Evolutionary conservation across 1,140 invertebrate genomes (phyloP).

Genomic region (Orchesella cincta): DNA sequence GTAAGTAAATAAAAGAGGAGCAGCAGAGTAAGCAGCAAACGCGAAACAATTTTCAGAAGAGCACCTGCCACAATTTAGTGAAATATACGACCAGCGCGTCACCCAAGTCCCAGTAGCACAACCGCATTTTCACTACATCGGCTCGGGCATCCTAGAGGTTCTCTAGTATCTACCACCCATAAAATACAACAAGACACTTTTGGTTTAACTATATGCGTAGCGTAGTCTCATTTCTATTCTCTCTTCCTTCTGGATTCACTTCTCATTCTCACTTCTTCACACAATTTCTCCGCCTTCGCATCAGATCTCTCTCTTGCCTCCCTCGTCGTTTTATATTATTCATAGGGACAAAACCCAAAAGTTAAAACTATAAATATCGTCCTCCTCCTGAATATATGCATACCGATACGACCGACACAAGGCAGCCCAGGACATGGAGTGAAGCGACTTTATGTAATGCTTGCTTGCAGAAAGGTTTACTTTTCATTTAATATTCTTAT

Average conservation of each 20-base stretch:
- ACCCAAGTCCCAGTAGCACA: too few species aligned
- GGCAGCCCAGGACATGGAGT: too few species aligned
- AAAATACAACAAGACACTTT: too few species aligned
- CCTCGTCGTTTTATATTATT: background rate
- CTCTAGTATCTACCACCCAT: too few species aligned
- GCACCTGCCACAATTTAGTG: background rate
- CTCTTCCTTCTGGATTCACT: background rate
- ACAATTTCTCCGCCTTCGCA: background rate
- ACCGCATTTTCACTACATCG: background rate
- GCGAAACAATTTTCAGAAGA: slow-evolving; percentile 6
- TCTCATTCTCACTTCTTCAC: background rate
- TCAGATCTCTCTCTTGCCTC: background rate
- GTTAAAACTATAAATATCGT: too few species aligned
- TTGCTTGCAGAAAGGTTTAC: too few species aligned
- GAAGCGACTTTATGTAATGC: too few species aligned
- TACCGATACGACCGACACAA: too few species aligned
- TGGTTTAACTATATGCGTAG: too few species aligned
- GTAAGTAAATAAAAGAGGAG: background rate
- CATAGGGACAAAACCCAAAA: background rate
- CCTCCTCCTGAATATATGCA: too few species aligned
- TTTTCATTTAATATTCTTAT: too few species aligned
- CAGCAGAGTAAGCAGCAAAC: background rate
- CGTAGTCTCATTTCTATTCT: background rate
- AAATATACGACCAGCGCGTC: background rate
- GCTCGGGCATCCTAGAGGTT: background rate